Evolutionary conservation across 2,888 invertebrate genomes (phyloP), one percentile per base, ranked within the genome.

Genomic region (Zeuzera pyrina): DNA sequence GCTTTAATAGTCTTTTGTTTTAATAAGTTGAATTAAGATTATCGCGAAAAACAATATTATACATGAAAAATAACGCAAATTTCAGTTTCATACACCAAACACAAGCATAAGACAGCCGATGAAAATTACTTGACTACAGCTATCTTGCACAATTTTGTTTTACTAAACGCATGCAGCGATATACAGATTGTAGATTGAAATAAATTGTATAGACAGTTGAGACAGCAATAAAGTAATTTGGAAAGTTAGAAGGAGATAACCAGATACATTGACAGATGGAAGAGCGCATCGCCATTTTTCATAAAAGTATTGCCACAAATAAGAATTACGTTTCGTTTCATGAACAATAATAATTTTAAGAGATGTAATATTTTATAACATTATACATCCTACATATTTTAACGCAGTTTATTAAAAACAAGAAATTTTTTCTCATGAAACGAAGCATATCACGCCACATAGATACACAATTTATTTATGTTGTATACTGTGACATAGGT

Each of bases 81-180:
- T 31, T 57, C 58, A 56, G 51, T 48, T 58, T 44, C 57, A 57
- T 51, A 40, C 40, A 35, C 38, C 54, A 58, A 62, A 64, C 61
- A 49, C 51, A 64, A 63, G 49, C 55, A 61, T 60, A 57, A 64
- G 60, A 64, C 43, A 65, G 59, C 59, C 59, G 60, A 62, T 54
- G 47, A 56, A 67, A 66, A 66, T 59, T 61, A 62, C 59, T 39
- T 41, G 34, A 62, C 59, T 38, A 42, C 36, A 24, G 25, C 40
- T 37, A 34, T 40, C 41, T 44, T 44, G 40, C 45, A 44, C 44
- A 41, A 41, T 39, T 39, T 41, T 39, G 37, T 37, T 30, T 39
- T 29, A 41, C 36, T 35, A 29, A 11, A 23, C 16, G 15, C 14
- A 28, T 11, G 15, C 3, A 3, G 28, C 11, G 8, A n/a, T 28